Evolutionary conservation across 2,888 invertebrate genomes (phyloP), one percentile per base, ranked within the genome.

Genomic region (Acleris emargana): DNA sequence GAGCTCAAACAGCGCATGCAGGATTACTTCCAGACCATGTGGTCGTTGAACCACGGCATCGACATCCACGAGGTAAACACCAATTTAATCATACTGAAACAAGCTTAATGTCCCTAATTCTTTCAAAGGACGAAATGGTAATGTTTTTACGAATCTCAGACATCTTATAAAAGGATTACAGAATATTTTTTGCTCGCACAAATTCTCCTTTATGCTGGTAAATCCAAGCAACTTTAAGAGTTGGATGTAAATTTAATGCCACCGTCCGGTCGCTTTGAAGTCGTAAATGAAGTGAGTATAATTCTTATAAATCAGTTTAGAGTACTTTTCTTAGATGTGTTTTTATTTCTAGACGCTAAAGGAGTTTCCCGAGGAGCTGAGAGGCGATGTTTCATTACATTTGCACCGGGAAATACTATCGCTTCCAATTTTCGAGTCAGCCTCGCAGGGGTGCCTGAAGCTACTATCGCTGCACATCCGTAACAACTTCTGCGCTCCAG

Each of bases 1-100:
- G 97, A 98, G 82, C 93, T 99, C 69, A 98, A 98, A 84, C 98
- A 98, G 82, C 93, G 99, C 69, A 98, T 99, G 96, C 97, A 98
- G 82, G 99, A 99, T 85, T 99, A 98, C 87, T 99, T 99, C 86
- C 98, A 99, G 88, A 99, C 99, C 16, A 98, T 97, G 95, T 99
- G 99, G 99, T 98, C 98, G 13, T 94, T 99, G 68, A 99, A 98
- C 91, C 98, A 98, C 85, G 99, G 99, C 64, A 99, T 99, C 80
- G 98, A 99, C 86, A 97, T 98, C 75, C 97, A 97, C 81, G 98
- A 99, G 96, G 99, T 98, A 90, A 88, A 50, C 16, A 32, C n/a
- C 54, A 50, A 4, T 17, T 55, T 22, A 17, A 42, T 50, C 50
- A 5, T 22, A 22, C 50, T 5, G 17, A n/a, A 22, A 22, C 32